Conservation (phyloP, 2,113 vertebrate genomes). For the Varanus komodoensis region DNA sequence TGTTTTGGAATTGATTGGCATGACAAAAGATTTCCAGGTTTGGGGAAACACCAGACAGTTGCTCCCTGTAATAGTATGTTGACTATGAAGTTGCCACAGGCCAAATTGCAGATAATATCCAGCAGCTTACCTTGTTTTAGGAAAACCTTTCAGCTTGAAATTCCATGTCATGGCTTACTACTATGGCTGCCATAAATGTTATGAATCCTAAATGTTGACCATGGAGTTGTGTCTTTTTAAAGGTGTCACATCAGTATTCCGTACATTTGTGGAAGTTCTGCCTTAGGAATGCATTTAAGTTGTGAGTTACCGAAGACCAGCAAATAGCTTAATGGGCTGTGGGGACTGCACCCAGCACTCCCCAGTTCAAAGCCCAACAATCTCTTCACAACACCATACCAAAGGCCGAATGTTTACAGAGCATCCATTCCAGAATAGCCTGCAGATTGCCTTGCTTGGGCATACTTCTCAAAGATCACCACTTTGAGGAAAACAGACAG, state of each 20-base stretch:
- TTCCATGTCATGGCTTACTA: neutral
- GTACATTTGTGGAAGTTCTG: neutral
- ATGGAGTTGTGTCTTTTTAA: neutral
- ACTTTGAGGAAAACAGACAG: neutral
- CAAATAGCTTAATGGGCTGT: neutral
- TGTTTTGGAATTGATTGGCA: neutral
- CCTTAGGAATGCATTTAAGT: neutral
- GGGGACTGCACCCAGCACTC: neutral
- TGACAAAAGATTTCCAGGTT: neutral
- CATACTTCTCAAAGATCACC: neutral
- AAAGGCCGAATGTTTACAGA: neutral
- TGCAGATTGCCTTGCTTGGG: neutral
- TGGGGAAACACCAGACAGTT: neutral
- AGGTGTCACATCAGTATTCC: neutral
- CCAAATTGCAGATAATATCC: neutral
- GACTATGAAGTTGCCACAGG: neutral
- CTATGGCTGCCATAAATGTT: neutral
- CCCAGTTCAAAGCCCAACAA: neutral
- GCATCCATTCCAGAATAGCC: neutral
- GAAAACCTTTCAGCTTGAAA: neutral
- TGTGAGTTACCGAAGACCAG: neutral
- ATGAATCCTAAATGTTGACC: neutral
- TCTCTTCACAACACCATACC: neutral
- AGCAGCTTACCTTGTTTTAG: neutral
- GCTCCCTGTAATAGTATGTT: neutral